Evolutionary conservation across 2,888 invertebrate species (phyloP).

Genomic region (Aricia artaxerxes): DNA sequence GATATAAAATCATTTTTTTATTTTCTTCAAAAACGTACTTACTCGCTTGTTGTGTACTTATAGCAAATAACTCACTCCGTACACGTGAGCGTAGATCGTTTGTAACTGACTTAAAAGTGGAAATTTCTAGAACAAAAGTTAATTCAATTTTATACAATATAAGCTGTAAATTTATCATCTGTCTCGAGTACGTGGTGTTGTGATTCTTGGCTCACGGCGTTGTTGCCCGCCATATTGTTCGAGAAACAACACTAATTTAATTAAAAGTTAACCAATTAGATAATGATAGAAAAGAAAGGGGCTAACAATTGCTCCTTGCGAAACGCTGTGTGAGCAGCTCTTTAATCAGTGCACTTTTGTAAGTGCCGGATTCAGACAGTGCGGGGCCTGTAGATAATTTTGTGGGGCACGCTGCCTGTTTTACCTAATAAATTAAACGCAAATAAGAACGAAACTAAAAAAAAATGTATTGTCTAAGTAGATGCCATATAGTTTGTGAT

Average conservation of each 20-base stretch:
- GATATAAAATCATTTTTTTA: background rate
- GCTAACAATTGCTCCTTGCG: background rate
- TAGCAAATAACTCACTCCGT: slow-evolving; percentile 1
- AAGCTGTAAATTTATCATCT: slow-evolving; percentile 22
- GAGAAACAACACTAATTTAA: slow-evolving; percentile 4
- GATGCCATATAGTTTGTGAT: background rate
- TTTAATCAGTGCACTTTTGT: background rate
- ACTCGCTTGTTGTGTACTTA: background rate
- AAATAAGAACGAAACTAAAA: background rate
- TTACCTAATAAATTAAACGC: background rate
- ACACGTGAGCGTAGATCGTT: slow-evolving; percentile 13
- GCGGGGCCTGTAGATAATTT: too few relatives aligned
- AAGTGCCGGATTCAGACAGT: background rate
- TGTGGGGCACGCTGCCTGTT: too few relatives aligned
- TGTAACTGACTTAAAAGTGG: slow-evolving; percentile 22
- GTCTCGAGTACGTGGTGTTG: background rate
- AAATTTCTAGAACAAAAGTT: slow-evolving; percentile 21
- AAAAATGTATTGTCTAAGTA: background rate
- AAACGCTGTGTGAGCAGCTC: background rate
- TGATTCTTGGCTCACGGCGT: background rate
- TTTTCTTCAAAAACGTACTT: background rate
- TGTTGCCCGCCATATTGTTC: background rate
- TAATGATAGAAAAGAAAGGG: background rate
- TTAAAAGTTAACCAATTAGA: slow-evolving; percentile 16
- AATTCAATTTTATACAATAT: slow-evolving; percentile 19